Evolutionary conservation across 2,888 invertebrate species (phyloP).

Genomic region (Caenorhabditis macrosperma): DNA sequence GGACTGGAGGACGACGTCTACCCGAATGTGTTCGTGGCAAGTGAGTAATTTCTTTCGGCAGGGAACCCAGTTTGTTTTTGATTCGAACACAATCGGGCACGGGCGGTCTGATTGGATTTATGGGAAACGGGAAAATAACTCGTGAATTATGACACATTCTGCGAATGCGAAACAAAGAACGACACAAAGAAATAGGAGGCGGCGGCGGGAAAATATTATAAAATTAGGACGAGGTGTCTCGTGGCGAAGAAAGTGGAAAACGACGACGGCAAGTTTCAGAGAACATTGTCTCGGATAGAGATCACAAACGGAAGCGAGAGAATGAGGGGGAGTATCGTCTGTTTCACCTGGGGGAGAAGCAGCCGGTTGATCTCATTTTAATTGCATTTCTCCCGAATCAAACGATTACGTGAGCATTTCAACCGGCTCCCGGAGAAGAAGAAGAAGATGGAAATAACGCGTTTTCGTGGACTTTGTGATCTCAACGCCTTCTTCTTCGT

Average conservation of each 20-base stretch:
- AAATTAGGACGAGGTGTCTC: not conserved
- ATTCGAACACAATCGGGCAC: not conserved
- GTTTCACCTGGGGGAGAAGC: too few species aligned
- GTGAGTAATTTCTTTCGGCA: too few species aligned
- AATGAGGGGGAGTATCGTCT: too few species aligned
- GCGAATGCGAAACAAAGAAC: not conserved
- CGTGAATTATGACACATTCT: slow-evolving; percentile 27
- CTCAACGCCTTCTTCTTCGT: too few species aligned
- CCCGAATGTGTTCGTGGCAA: not conserved
- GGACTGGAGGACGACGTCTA: not conserved
- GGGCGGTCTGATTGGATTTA: slow-evolving; percentile 12
- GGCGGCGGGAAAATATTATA: slow-evolving; percentile 8
- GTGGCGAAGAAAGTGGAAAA: not conserved
- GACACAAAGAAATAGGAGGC: not conserved
- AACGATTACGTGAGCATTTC: too few species aligned
- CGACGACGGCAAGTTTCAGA: slow-evolving; percentile 6
- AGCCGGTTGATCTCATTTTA: too few species aligned
- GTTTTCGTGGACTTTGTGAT: too few species aligned
- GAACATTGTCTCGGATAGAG: too few species aligned
- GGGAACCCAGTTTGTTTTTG: too few species aligned
- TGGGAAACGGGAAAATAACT: slow-evolving; percentile 14
- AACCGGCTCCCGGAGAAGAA: too few species aligned
- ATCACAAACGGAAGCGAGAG: not conserved
- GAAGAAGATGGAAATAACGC: too few species aligned
- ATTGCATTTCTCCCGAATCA: too few species aligned